Evolutionary conservation across 2,113 vertebrate species (phyloP).

Genomic region (Elachura formosa): DNA sequence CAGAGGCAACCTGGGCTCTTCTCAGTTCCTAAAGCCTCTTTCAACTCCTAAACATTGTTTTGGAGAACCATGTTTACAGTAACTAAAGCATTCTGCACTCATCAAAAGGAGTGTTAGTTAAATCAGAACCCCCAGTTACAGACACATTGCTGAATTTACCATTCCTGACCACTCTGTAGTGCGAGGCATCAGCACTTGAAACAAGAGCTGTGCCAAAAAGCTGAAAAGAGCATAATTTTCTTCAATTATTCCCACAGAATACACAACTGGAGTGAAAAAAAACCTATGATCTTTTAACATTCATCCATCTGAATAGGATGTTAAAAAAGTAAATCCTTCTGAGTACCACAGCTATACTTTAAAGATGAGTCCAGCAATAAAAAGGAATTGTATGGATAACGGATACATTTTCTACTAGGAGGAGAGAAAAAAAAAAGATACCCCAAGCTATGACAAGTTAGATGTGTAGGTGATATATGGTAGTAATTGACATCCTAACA

Average conservation of each 20-base stretch:
- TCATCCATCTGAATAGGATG: background rate
- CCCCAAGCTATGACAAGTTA: background rate
- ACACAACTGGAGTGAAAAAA: background rate
- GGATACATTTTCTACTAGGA: background rate
- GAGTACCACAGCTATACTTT: background rate
- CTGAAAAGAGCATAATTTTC: background rate
- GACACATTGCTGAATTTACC: background rate
- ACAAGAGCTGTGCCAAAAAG: background rate
- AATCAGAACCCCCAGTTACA: background rate
- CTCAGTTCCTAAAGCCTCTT: background rate
- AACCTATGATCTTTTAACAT: background rate
- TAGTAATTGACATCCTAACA: slow-evolving; percentile 39
- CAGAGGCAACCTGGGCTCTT: background rate
- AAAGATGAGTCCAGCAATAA: background rate
- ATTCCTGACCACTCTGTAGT: background rate
- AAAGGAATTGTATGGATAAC: background rate
- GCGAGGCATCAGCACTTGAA: background rate
- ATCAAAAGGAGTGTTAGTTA: background rate
- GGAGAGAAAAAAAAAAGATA: background rate
- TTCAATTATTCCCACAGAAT: background rate
- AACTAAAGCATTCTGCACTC: background rate
- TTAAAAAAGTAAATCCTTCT: background rate
- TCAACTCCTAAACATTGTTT: background rate
- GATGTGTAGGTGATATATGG: background rate
- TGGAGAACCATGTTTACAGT: background rate